These are phyloP conservation scores for Morpho deidamia DNA, from an alignment of 2,888 invertebrate genomes.

Conservation along the genomic window DNA sequence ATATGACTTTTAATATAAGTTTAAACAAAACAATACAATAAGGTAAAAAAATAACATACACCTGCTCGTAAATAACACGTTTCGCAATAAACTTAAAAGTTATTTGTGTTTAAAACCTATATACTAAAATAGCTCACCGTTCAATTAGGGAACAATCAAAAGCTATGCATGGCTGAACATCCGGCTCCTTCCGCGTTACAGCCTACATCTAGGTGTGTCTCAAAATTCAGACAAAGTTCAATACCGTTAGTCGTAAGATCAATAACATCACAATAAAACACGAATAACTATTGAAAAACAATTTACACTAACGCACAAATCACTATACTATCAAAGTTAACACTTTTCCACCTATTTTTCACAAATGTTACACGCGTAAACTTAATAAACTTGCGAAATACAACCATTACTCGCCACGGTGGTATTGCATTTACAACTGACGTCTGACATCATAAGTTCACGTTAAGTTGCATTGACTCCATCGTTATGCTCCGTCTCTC, in stretches of 20 bases:
- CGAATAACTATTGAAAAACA: slow-evolving; percentile 20
- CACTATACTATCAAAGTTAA: slow-evolving; percentile 6
- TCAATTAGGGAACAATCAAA: slow-evolving; percentile 27
- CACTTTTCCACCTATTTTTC: slow-evolving; percentile 15
- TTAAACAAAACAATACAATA: neutral
- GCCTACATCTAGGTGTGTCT: slow-evolving; percentile 54
- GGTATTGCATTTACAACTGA: slow-evolving; percentile 56
- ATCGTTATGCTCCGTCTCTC: slow-evolving; percentile 36
- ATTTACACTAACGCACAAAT: slow-evolving; percentile 6
- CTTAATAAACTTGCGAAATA: slow-evolving; percentile 23
- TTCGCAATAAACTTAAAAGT: no score
- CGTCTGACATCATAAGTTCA: slow-evolving; percentile 44
- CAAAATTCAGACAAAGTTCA: slow-evolving; percentile 58
- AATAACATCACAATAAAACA: slow-evolving; percentile 27
- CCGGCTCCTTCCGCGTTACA: slow-evolving; percentile 44
- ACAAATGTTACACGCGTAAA: slow-evolving; percentile 20
- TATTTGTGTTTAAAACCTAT: no score
- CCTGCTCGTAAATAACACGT: no score
- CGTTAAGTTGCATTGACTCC: slow-evolving; percentile 52
- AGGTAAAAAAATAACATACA: neutral
- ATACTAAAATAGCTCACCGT: slow-evolving; percentile 26
- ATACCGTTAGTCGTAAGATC: slow-evolving; percentile 52
- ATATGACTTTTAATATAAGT: neutral
- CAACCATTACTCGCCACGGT: slow-evolving; percentile 37
- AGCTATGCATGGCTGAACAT: slow-evolving; percentile 51